Conservation (phyloP, 1,140 invertebrate species). For the Zophobas atratus region DNA sequence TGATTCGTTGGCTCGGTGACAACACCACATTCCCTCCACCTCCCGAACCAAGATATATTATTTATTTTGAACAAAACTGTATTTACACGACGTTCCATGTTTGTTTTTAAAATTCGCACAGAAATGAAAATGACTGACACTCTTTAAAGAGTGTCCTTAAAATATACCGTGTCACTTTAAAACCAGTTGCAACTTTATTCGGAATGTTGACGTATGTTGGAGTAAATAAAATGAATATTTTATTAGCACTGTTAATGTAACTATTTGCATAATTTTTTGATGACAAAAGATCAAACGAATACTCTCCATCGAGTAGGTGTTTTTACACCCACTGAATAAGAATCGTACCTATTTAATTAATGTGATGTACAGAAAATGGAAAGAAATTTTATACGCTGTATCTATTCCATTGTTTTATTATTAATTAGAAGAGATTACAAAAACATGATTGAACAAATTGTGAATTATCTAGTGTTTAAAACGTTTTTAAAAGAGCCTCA, state of each 20-base stretch:
- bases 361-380: too few species aligned
- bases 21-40: slow-evolving; percentile 6
- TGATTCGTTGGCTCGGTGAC: slow-evolving; percentile 20
- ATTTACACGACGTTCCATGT: slow-evolving; percentile 14
- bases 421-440: too few species aligned
- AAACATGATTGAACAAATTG: too few species aligned
- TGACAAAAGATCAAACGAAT: slow-evolving; percentile 19
- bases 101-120: slow-evolving; percentile 37
- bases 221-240: slow-evolving; percentile 24
- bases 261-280: slow-evolving; percentile 31
- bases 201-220: slow-evolving; percentile 32
- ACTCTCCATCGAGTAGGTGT: slow-evolving; percentile 8
- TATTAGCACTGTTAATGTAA: slow-evolving; percentile 16
- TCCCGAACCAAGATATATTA: slow-evolving; percentile 1
- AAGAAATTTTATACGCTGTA: too few species aligned
- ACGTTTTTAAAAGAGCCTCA: too few species aligned
- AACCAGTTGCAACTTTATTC: slow-evolving; percentile 33
- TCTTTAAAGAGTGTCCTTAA: slow-evolving; percentile 32
- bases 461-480: too few species aligned
- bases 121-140: slow-evolving; percentile 17
- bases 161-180: neutral
- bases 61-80: slow-evolving; percentile 36
- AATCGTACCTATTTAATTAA: neutral
- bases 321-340: slow-evolving; percentile 4
- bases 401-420: too few species aligned